Evolutionary conservation across 2,888 invertebrate genomes (phyloP).

Genomic region (Temnothorax unifasciatus): DNA sequence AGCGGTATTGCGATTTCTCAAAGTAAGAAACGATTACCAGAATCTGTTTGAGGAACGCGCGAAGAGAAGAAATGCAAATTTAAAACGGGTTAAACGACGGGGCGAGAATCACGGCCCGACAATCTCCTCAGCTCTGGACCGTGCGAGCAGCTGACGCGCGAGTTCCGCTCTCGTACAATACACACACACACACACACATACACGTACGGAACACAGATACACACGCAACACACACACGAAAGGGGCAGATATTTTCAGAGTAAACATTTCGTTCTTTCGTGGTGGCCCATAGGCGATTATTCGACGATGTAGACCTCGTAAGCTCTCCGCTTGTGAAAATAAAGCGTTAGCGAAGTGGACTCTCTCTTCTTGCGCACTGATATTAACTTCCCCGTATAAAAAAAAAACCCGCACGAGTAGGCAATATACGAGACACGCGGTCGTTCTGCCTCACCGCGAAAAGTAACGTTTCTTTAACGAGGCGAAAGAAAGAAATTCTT

Average conservation of each 20-base stretch:
- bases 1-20: not conserved
- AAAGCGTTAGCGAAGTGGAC: constrained; percentile 61
- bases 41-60: not conserved
- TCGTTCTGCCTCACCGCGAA: not conserved
- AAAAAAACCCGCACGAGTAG: not conserved
- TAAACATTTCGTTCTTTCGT: constrained; percentile 61
- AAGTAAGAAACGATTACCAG: not conserved
- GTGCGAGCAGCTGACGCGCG: constrained; percentile 50
- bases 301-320: constrained; percentile 45
- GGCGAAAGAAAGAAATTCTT: constrained; percentile 20
- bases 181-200: constrained; percentile 5
- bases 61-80: not conserved
- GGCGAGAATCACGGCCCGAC: constrained; percentile 35
- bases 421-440: constrained; percentile 23
- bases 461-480: constrained; percentile 34
- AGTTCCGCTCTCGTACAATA: constrained; percentile 52
- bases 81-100: constrained; percentile 6
- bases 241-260: constrained; percentile 67
- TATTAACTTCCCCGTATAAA: constrained; percentile 39
- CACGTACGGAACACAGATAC: not conserved
- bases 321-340: constrained; percentile 63
- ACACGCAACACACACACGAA: not conserved
- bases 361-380: constrained; percentile 8
- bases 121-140: constrained; percentile 24
- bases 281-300: constrained; percentile 52